These are phyloP conservation scores for Neodontobutis hainanensis DNA, from an alignment of 2,113 vertebrate species.

Conservation along the genomic window DNA sequence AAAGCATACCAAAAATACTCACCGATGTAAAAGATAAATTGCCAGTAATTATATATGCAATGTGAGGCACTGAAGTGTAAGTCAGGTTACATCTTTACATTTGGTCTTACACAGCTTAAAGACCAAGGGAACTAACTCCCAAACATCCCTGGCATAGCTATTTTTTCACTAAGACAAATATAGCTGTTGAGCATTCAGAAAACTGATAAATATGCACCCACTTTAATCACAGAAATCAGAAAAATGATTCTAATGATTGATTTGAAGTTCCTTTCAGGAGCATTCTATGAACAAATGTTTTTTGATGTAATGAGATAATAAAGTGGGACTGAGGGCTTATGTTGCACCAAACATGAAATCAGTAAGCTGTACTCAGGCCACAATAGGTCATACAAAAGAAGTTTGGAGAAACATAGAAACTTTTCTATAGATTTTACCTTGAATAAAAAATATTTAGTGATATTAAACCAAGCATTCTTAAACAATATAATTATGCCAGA, in stretches of 20 bases:
- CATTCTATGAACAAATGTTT: conserved; percentile 7
- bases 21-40: neutral
- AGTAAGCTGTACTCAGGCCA: no score
- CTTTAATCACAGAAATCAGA: conserved; percentile 16
- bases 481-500: neutral
- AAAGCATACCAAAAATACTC: no score
- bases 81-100: conserved; percentile 1
- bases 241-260: conserved; percentile 9
- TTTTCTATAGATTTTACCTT: neutral
- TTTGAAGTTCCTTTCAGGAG: conserved; percentile 15
- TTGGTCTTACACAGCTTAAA: conserved; percentile 19
- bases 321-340: neutral
- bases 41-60: neutral
- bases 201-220: conserved; percentile 49
- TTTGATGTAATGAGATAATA: conserved; percentile 8
- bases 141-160: conserved; percentile 35
- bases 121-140: conserved; percentile 42
- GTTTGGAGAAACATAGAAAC: no score
- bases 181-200: conserved; percentile 24
- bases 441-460: neutral
- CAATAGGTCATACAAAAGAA: no score
- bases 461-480: no score
- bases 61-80: neutral
- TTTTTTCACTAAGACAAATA: conserved; percentile 64
- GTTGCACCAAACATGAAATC: no score